These are phyloP conservation scores for Lycocorax pyrrhopterus DNA, from an alignment of 2,113 vertebrate genomes.

Conservation along the genomic window DNA sequence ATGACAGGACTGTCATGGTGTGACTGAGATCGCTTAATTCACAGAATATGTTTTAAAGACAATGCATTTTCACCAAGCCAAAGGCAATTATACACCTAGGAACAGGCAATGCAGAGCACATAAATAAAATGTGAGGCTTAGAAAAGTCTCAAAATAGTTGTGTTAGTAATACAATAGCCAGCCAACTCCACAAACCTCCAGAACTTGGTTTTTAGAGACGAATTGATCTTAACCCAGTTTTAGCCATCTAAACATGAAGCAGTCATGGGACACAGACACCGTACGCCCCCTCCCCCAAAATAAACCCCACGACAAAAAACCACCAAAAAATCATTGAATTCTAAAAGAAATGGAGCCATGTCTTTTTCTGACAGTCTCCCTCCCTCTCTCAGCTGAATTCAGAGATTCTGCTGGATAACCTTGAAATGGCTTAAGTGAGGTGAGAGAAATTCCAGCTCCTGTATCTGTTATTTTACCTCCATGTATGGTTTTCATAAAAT, in stretches of 20 bases:
- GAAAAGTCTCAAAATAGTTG: background rate
- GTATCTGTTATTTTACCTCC: background rate
- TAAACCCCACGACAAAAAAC: rapidly evolving
- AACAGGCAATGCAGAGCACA: background rate
- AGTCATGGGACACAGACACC: background rate
- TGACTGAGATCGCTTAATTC: background rate
- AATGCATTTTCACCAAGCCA: background rate
- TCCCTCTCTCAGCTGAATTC: background rate
- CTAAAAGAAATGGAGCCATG: background rate
- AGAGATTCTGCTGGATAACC: background rate
- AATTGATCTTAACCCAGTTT: background rate
- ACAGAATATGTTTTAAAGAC: background rate
- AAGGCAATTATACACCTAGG: background rate
- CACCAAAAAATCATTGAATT: background rate
- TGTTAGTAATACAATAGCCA: background rate
- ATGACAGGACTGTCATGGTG: background rate
- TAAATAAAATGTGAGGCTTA: background rate
- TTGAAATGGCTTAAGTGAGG: background rate
- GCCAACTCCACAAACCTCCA: background rate
- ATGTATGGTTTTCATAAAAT: background rate
- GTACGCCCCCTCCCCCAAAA: rapidly evolving
- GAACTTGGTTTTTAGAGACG: background rate
- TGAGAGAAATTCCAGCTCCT: background rate
- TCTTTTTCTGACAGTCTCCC: background rate
- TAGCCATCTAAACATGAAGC: background rate